Evolutionary conservation across 1,140 invertebrate genomes (phyloP).

Genomic region (Zaprionus kolodkinae): DNA sequence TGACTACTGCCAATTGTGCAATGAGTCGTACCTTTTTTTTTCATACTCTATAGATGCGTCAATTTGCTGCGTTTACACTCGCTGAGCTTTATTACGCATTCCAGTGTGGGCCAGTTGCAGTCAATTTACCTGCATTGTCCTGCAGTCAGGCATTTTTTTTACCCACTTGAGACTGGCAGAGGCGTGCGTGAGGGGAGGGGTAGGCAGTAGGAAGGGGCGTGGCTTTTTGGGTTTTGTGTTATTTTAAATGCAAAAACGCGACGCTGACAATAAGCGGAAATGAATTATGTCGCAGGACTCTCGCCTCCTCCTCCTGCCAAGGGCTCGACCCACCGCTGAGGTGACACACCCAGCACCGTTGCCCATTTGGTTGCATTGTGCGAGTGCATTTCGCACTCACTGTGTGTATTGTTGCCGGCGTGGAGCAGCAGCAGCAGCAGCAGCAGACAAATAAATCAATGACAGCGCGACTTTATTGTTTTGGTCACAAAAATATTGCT

Average conservation of each 20-base stretch:
- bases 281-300: slow-evolving; percentile 73
- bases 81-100: slow-evolving; percentile 41
- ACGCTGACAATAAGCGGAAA: slow-evolving; percentile 79
- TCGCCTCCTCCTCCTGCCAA: background rate
- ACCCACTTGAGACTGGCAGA: slow-evolving; percentile 66
- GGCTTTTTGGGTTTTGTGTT: slow-evolving; percentile 57
- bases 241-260: slow-evolving; percentile 73
- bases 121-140: slow-evolving; percentile 81
- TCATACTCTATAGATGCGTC: slow-evolving; percentile 27
- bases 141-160: slow-evolving; percentile 45
- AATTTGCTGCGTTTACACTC: slow-evolving; percentile 66
- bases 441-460: slow-evolving; percentile 83
- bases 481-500: slow-evolving; percentile 81
- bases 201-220: background rate
- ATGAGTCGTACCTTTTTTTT: slow-evolving; percentile 58
- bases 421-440: slow-evolving; percentile 32
- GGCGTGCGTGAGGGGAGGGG: background rate
- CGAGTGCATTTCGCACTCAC: slow-evolving; percentile 77
- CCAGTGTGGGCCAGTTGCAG: slow-evolving; percentile 49
- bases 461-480: slow-evolving; percentile 83
- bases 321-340: slow-evolving; percentile 57
- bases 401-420: slow-evolving; percentile 68
- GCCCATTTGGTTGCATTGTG: slow-evolving; percentile 67
- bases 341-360: slow-evolving; percentile 26
- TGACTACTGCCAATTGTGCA: slow-evolving; percentile 49